Conservation (phyloP, 2,888 invertebrate species). For the Cosmorhoe ocellata region DNA sequence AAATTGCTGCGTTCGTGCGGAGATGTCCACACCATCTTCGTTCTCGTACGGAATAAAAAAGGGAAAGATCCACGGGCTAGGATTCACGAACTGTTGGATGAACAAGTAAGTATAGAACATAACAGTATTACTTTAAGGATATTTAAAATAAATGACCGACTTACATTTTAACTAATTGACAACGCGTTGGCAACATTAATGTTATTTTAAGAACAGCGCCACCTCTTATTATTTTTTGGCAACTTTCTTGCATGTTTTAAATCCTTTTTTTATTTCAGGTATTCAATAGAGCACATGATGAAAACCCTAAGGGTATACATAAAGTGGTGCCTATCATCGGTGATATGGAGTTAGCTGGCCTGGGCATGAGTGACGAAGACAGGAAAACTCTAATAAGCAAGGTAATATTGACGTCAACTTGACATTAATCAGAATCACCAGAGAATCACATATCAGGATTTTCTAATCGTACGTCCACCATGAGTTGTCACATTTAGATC, state of each 20-base stretch:
- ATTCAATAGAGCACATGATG: constrained; percentile 78
- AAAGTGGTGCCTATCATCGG: constrained; percentile 78
- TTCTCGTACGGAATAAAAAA: constrained; percentile 83
- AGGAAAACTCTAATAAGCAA: constrained; percentile 67
- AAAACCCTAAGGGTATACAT: constrained; percentile 84
- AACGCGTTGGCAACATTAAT: too few species aligned
- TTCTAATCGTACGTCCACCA: too few species aligned
- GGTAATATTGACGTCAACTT: too few species aligned
- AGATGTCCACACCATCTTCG: constrained; percentile 81
- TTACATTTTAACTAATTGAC: too few species aligned
- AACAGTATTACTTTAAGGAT: too few species aligned
- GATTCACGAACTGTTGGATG: constrained; percentile 82
- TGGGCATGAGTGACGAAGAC: constrained; percentile 83
- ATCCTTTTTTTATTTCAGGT: constrained; percentile 59
- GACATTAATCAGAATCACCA: too few species aligned
- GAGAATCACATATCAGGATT: too few species aligned
- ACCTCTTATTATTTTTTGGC: too few species aligned
- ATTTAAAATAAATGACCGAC: too few species aligned
- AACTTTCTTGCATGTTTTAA: too few species aligned
- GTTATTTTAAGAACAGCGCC: too few species aligned
- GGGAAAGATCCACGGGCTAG: constrained; percentile 80
- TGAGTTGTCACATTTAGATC: too few species aligned
- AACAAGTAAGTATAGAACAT: constrained; percentile 80
- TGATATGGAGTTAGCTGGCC: constrained; percentile 82
- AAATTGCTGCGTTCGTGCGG: constrained; percentile 84